Evolutionary conservation across 1,140 invertebrate species (phyloP).

Genomic region (Argopecten irradians): DNA sequence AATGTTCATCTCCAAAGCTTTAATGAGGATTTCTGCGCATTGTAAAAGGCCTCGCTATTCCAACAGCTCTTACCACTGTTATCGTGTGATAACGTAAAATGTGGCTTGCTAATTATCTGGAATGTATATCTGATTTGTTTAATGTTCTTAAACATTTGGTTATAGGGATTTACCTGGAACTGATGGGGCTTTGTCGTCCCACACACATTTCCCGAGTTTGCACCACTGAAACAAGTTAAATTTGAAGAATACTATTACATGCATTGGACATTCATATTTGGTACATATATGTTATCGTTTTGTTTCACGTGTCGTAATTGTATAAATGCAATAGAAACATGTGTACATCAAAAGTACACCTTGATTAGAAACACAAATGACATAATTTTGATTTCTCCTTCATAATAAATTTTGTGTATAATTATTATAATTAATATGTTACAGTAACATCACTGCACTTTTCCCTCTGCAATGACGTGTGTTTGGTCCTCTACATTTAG

Average conservation of each 20-base stretch:
- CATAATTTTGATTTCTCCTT: background rate
- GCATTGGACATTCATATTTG: background rate
- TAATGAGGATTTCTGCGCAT: background rate
- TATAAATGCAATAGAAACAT: background rate
- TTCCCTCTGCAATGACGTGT: too few relatives aligned
- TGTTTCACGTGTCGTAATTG: background rate
- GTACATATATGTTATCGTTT: background rate
- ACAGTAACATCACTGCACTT: too few relatives aligned
- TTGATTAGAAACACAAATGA: background rate
- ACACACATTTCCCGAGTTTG: slow-evolving; percentile 49
- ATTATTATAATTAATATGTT: too few relatives aligned
- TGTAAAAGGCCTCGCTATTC: background rate
- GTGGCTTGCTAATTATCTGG: background rate
- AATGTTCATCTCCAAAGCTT: background rate
- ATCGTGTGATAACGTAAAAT: background rate
- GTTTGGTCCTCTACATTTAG: too few relatives aligned
- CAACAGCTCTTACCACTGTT: background rate
- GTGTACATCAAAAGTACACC: background rate
- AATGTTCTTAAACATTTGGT: background rate
- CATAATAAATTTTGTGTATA: too few relatives aligned
- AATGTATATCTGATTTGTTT: background rate
- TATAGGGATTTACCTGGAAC: slow-evolving; percentile 39
- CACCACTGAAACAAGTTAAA: slow-evolving; percentile 48
- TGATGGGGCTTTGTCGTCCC: slow-evolving; percentile 40
- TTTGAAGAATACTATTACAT: background rate